These are phyloP conservation scores for Subanguina moxae DNA, from an alignment of 1,140 invertebrate species.

Conservation along the genomic window DNA sequence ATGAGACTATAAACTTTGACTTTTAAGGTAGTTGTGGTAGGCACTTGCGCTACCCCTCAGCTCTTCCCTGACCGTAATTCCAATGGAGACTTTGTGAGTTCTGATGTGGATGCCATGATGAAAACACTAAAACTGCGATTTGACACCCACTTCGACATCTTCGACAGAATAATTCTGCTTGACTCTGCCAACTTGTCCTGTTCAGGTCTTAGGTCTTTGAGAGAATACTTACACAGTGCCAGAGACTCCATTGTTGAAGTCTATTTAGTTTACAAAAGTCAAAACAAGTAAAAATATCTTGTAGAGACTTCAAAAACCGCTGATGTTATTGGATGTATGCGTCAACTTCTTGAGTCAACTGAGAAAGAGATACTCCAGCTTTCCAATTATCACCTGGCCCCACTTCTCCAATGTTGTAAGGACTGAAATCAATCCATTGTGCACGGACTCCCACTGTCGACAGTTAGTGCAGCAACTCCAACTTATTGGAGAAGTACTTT, in stretches of 20 bases:
- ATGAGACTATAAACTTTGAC: too few species aligned
- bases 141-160: constrained; percentile 65
- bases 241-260: constrained; percentile 45
- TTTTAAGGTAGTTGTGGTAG: constrained; percentile 65
- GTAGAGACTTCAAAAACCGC: constrained; percentile 65
- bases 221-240: constrained; percentile 62
- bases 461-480: constrained; percentile 70
- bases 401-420: constrained; percentile 68
- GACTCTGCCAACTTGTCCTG: constrained; percentile 67
- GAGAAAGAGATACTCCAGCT: constrained; percentile 64
- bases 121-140: constrained; percentile 62
- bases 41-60: constrained; percentile 60
- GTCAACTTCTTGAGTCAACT: constrained; percentile 64
- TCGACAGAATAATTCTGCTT: constrained; percentile 64
- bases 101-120: constrained; percentile 65
- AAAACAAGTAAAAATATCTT: too few species aligned
- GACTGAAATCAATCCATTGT: constrained; percentile 69
- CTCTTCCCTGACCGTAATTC: not conserved
- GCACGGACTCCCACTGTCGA: constrained; percentile 69
- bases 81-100: constrained; percentile 62
- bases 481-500: constrained; percentile 69
- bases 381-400: constrained; percentile 70
- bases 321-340: constrained; percentile 67
- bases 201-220: constrained; percentile 65
- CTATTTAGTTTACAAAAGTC: too few species aligned